Conservation (phyloP, 2,113 vertebrate genomes). For the Siphamia tubifer region DNA sequence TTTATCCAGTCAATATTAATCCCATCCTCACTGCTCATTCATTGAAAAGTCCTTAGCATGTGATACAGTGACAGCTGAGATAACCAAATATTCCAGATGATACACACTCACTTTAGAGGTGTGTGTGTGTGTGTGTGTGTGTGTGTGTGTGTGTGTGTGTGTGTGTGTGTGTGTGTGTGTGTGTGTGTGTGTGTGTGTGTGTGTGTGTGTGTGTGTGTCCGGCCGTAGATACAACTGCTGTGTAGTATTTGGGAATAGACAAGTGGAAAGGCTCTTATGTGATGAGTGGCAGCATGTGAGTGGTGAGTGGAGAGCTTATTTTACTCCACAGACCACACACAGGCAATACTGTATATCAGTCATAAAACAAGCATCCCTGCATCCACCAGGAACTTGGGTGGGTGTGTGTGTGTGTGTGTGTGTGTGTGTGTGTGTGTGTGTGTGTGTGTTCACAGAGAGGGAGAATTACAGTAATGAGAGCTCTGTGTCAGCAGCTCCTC, state of each 20-base stretch:
- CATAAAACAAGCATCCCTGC: background rate
- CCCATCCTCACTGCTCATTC: background rate
- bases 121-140: background rate
- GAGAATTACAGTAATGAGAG: constrained; percentile 73
- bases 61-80: background rate
- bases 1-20: background rate
- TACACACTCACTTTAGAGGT: background rate
- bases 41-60: background rate
- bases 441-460: constrained; percentile 27
- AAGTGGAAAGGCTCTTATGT: constrained; percentile 47
- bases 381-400: background rate
- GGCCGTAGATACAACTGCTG: background rate
- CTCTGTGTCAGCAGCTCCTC: constrained; percentile 66
- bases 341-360: background rate
- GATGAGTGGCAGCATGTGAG: constrained; percentile 54
- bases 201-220: background rate
- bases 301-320: constrained; percentile 42
- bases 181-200: background rate
- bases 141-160: background rate
- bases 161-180: background rate
- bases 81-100: background rate
- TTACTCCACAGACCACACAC: constrained; percentile 49
- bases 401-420: background rate
- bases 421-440: background rate
- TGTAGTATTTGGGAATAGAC: constrained; percentile 26